Percentiles rank a stretch among this genome's conserved stretches.
These are phyloP conservation scores for Sandelia bainsii DNA, from an alignment of 2,797 vertebrate species.

Conservation along the genomic window DNA sequence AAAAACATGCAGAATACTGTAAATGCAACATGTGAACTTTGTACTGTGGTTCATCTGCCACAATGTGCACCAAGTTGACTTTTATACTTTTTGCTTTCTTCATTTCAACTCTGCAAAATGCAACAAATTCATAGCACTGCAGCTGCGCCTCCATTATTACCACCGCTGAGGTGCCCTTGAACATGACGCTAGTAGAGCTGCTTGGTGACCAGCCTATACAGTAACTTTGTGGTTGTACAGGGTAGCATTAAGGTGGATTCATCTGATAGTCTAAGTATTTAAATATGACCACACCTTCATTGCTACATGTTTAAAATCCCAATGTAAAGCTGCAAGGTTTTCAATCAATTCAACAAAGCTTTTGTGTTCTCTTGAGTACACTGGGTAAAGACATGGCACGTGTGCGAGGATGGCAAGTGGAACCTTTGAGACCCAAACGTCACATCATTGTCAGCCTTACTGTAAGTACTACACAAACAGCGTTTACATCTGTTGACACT, in stretches of 20 bases:
- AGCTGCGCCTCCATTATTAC: conserved; percentile 3
- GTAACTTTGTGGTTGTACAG: neutral
- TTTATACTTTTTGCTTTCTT: conserved; percentile 38
- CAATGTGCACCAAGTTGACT: conserved; percentile 25
- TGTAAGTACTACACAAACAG: conserved; percentile 49
- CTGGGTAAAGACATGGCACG: neutral
- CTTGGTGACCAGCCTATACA: neutral
- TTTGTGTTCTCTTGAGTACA: conserved; percentile 1
- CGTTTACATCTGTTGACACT: conserved; percentile 58
- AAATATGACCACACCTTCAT: neutral
- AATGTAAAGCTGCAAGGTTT: conserved; percentile 15
- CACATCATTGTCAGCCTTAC: conserved; percentile 30
- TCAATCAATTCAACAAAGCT: conserved; percentile 14
- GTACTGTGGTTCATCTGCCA: conserved; percentile 29
- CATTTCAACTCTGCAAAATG: conserved; percentile 34
- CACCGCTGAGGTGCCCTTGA: conserved; percentile 1
- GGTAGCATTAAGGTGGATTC: neutral
- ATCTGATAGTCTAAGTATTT: neutral
- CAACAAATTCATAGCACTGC: conserved; percentile 27
- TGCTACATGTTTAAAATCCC: neutral
- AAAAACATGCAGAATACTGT: conserved; percentile 14
- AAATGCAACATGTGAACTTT: conserved; percentile 12
- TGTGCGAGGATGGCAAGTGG: conserved; percentile 12
- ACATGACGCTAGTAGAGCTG: conserved; percentile 8
- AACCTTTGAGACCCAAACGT: conserved; percentile 35